Evolutionary conservation across 2,113 vertebrate species (phyloP), one percentile per base, ranked within the genome.

Genomic region (Atrichornis clamosus): DNA sequence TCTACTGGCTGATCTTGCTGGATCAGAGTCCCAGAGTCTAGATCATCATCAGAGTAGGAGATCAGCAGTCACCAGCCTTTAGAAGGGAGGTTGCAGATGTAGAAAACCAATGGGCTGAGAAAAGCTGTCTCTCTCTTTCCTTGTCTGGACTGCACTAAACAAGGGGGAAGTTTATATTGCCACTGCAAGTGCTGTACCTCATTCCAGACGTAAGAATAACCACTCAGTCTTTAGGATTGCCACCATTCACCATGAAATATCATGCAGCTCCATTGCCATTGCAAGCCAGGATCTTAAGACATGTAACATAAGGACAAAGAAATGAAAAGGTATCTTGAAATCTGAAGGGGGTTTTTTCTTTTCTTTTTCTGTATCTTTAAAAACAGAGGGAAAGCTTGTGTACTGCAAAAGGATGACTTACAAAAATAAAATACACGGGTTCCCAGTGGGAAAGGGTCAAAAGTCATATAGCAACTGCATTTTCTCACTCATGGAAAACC

Each of bases 401-500:
- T 58, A 41, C 41, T 72, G 75, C 17, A 41, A 55, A 86, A 84
- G 69, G 53, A 74, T 78, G 76, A 46, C 75, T 77, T 87, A 64
- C 4, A 95, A 79, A 92, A 93, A 83, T 70, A 91, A 91, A 74
- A 73, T 32, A 77, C 30, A 7, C 9, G 49, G 67, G 7, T 24
- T 87, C 78, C 84, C 84, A 68, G 64, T 60, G 75, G 91, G 65
- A 87, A 78, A 83, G 35, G 73, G 50, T 27, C 44, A 67, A 77
- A 42, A 93, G 65, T 37, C 44, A 78, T 56, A 80, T 24, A 96
- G 79, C 41, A 75, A 27, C 74, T 49, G 63, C 44, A 13, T 92
- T 92, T 93, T 91, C 69, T 74, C 69, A 39, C 32, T 87, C 62
- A 35, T 87, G 35, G 86, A 93, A 92, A 93, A 89, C 39, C 49